Evolutionary conservation across 1,140 invertebrate genomes (phyloP), one percentile per base, ranked within the genome.

Genomic region (Phymastichus coffea): DNA sequence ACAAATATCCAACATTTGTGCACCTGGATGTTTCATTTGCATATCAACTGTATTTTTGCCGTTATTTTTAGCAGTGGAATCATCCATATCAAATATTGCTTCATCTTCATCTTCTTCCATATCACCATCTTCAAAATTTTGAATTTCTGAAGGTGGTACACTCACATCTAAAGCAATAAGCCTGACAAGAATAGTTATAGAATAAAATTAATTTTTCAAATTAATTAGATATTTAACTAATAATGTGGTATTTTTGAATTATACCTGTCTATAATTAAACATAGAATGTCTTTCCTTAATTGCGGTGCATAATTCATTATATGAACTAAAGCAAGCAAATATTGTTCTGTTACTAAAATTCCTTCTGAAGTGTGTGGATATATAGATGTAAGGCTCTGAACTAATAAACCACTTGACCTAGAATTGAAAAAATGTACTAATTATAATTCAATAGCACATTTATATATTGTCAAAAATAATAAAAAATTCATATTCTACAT

Each of bases 161-260:
- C 84, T 84, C 0, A 88, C 85, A 79, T 92, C 90, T 61, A 92
- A 75, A 51, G 83, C 72, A 25, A 88, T 74, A 65, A 92, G 72
- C 66, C 87, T 89, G 63, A 30, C 69, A 70, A 60, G 14, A 57
- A 56, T 15, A 1, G 7, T 51, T 17, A 12, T 43, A 3, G 10
- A 46, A 2, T 52, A 26, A 2, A 2, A 19, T 47, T 7, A 14
- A 14, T 20, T 14, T 6, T 22, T 22, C 17, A 20, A 17, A 48
- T 23, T 23, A 47, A 44, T 23, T 20, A 33, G 43, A 49, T 1
- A 22, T 54, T 4, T 25, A 63, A 57, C 69, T 67, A 75, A 72
- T 79, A 49, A 25, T 56, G 26, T 22, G 54, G 8, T 25, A 40
- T 60, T 35, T 53, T 55, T 68, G n/a, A n/a, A n/a, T n/a, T 68